Conservation (phyloP, 30 jellyfish, hydroid and myxozoan genomes). For the Aurelia aurita complex sp. Pacific region DNA sequence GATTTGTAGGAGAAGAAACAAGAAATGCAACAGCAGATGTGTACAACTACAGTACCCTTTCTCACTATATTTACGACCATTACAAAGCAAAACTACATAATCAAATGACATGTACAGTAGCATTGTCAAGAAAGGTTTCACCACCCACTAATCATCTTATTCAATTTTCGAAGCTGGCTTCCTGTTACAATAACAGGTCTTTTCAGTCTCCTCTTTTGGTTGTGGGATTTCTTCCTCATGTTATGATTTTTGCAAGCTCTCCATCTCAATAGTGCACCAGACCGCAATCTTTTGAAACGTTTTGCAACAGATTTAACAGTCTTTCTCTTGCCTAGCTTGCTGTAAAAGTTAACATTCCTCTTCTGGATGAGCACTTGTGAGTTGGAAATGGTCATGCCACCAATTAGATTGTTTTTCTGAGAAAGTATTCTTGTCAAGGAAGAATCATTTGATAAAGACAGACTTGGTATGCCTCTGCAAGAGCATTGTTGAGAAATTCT, state of each 20-base stretch:
- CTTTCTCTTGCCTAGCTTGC: conserved; percentile 71
- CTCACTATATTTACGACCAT: too few relatives aligned
- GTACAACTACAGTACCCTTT: too few relatives aligned
- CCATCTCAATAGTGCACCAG: conserved; percentile 69
- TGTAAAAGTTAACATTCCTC: conserved; percentile 18
- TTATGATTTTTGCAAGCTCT: conserved; percentile 70
- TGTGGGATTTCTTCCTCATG: conserved; percentile 69
- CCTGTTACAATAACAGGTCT: conserved; percentile 75
- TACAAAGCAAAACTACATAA: too few relatives aligned
- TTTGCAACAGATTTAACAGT: conserved; percentile 70
- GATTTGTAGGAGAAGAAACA: too few relatives aligned
- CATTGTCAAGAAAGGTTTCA: not conserved
- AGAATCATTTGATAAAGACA: too few relatives aligned
- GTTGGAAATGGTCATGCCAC: too few relatives aligned
- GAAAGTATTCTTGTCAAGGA: too few relatives aligned
- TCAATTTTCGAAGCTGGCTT: conserved; percentile 53
- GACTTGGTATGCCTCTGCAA: too few relatives aligned
- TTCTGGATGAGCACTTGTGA: not conserved
- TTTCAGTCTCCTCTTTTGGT: conserved; percentile 48
- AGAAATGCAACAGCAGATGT: too few relatives aligned
- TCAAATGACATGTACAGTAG: too few relatives aligned
- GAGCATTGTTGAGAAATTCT: too few relatives aligned
- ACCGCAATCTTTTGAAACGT: conserved; percentile 63
- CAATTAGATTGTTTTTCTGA: too few relatives aligned
- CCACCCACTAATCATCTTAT: conserved; percentile 86